Percentiles rank a stretch among this genome's conserved stretches.
phyloP scores from a whole-genome alignment of 2,797 vertebrate genomes.

The Urophycis tenuis region DNA sequence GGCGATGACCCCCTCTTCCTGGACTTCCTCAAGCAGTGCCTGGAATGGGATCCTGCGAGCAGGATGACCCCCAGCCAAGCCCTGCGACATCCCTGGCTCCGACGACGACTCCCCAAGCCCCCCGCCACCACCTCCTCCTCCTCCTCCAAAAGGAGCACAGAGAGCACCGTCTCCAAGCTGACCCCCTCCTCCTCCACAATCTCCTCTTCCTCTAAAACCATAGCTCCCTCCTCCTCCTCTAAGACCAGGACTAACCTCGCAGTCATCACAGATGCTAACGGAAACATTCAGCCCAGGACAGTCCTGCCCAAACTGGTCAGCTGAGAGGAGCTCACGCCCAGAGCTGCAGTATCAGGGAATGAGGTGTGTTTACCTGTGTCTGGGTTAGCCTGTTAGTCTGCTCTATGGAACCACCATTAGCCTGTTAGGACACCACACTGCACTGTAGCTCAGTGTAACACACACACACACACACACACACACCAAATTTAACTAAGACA shows the following conservation, averaged over 20 bases:
- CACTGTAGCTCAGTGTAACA: conserved; percentile 46
- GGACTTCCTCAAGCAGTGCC: conserved; percentile 97
- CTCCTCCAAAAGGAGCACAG: conserved; percentile 75
- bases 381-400: conserved; percentile 40
- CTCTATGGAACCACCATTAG: conserved; percentile 32
- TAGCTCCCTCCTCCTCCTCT: conserved; percentile 80
- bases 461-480: conserved; percentile 31
- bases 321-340: conserved; percentile 64
- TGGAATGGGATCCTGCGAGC: conserved; percentile 92
- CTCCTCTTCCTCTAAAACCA: conserved; percentile 95
- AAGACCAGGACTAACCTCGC: conserved; percentile 97
- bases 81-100: conserved; percentile 90
- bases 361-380: conserved; percentile 4
- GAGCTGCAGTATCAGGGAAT: conserved; percentile 20
- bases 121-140: conserved; percentile 75
- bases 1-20: conserved; percentile 93
- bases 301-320: conserved; percentile 98
- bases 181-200: conserved; percentile 76
- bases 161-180: conserved; percentile 55
- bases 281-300: conserved; percentile 97
- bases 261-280: conserved; percentile 96
- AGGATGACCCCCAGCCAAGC: conserved; percentile 95
- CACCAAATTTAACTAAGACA: conserved; percentile 4
- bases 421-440: conserved; percentile 21
- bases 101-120: conserved; percentile 92